phyloP scores from a whole-genome alignment of 2,888 invertebrate species.

The Atrina japonica region DNA sequence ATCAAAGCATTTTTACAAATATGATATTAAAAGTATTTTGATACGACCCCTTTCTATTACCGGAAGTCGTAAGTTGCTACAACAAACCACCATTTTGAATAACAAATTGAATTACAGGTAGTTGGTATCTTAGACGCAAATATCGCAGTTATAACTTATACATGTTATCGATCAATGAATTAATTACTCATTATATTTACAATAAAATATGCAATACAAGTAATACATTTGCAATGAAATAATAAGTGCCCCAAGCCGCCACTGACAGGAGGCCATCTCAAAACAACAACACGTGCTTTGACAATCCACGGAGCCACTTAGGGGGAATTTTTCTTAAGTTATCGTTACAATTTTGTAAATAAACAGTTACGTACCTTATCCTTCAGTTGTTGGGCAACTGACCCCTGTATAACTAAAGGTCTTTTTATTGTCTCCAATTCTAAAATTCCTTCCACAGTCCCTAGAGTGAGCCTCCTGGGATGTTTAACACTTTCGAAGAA shows the following conservation, averaged over 20 bases:
- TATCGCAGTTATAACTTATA: too few species aligned
- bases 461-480: constrained; percentile 70
- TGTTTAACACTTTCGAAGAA: constrained; percentile 62
- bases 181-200: too few species aligned
- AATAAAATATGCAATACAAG: too few species aligned
- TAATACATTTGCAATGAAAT: too few species aligned
- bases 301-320: too few species aligned
- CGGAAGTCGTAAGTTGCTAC: constrained; percentile 72
- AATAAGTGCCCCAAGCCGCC: too few species aligned
- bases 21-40: constrained; percentile 11
- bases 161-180: too few species aligned
- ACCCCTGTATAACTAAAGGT: constrained; percentile 58
- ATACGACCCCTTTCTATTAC: constrained; percentile 38
- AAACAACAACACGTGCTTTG: neutral
- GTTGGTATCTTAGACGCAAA: too few species aligned
- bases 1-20: too few species aligned
- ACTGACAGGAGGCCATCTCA: constrained; percentile 12
- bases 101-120: neutral
- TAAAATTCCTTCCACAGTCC: constrained; percentile 73
- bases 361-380: constrained; percentile 62
- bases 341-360: too few species aligned
- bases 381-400: constrained; percentile 61
- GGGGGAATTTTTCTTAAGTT: too few species aligned
- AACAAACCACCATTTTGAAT: constrained; percentile 70
- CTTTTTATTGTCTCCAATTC: constrained; percentile 61